Evolutionary conservation across 2,888 invertebrate genomes (phyloP), one percentile per base, ranked within the genome.

Genomic region (Parasteatoda lunata): DNA sequence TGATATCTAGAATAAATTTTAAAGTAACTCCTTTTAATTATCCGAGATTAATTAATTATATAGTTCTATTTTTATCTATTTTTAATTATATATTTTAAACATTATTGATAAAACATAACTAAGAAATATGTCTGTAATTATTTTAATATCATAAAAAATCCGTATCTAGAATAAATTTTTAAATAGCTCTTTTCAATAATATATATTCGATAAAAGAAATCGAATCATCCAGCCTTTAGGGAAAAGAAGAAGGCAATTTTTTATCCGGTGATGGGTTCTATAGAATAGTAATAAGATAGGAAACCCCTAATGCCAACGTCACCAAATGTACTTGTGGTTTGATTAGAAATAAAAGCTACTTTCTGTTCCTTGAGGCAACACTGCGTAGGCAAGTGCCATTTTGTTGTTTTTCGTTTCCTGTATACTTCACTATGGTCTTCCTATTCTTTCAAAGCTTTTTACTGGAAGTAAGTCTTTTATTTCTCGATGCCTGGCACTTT

Each of bases 311-410:
- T 13, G 51, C 45, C 73, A 15, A 30, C 54, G 73, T 52, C 73
- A 73, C 71, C 71, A 8, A 47, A 49, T 51, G 71, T 49, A 71
- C 54, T 73, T 30, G 52, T 5, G 73, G 73, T 73, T 73, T 73
- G 73, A 73, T 73, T 73, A 73, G 73, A 9, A 52, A 52, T 59
- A 47, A 73, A 45, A 73, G 73, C 45, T 47, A 54, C 54, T 45
- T 9, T 47, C 59, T 7, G 13, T 13, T n/a, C 59, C 59, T 8
- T n/a, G 8, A 59, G 9, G 8, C 59, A 30, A 30, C 59, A 59
- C 59, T 59, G 59, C 59, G n/a, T 59, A 9, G 11, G 8, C 59
- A 59, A 59, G 59, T 13, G n/a, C n/a, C 59, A 59, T 59, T 59
- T 59, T 59, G 11, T 59, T 59, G 59, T 59, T 59, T 7, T 59